Base-by-base conservation (phyloP, 2,888 invertebrate species). In the Metallyticus violacea region DNA sequence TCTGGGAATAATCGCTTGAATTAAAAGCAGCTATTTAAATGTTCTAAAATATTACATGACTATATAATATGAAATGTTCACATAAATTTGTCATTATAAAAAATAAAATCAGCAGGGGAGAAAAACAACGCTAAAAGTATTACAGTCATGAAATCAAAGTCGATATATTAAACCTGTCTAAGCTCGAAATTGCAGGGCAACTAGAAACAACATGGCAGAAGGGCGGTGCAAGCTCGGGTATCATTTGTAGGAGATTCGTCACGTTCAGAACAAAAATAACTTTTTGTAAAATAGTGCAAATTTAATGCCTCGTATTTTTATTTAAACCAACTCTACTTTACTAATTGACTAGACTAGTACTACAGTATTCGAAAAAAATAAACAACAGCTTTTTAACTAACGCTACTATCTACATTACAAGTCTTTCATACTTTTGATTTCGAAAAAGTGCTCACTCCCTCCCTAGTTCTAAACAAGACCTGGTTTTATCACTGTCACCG, bases 221-320 rank as follows among this genome's bases (percentile, higher is more conserved):
- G 83, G 83, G 83, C 83, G 83, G 83, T 77, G 83, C 83, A 83
- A 77, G 83, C 83, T 62, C 40, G 40, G 40, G 40, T 62, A 62
- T 62, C 40, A 62, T 62, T 15, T 62, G 40, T 62, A 62, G 22
- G 40, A 22, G 40, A 15, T 22, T 62, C 40, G 40, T 62, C 40
- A 62, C 40, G 40, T 62, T 62, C 40, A 62, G 40, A 15, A 62
- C 15, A 15, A 62, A 40, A 30, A 30, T 1, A 9, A 9, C n/a
- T n/a, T n/a, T n/a, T n/a, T n/a, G n/a, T n/a, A 40, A 40, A 40
- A 4, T 15, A 62, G 22, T 2, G 0, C 6, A 62, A 15, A 15
- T 15, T 15, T 62, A 62, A 62, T 2, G 15, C 40, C 40, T 62
- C 40, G 40, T 15, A 40, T 9, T 40, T 40, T 40, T 22, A 62